Evolutionary conservation across 37 sponge, comb jelly and placozoan genomes (phyloP), one percentile per base, ranked within the genome.

Genomic region (Spongilla lacustris): DNA sequence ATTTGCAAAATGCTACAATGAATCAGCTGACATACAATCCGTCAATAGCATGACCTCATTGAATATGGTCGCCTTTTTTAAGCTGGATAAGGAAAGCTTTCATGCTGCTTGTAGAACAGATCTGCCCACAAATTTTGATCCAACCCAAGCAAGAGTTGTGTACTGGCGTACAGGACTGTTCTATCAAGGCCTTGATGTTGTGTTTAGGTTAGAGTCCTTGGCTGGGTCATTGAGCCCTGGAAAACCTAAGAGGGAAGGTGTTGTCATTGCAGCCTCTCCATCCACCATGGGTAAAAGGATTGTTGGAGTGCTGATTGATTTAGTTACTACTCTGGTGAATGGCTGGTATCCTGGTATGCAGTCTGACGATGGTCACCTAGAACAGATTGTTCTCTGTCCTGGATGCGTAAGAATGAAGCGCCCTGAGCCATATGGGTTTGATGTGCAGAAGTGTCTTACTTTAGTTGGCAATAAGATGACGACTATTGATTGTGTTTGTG

Each of bases 291-390:
- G 97, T 0, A 84, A 88, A 67, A 84, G 83, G 67, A 86, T 86
- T 22, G 88, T 95, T n/a, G 92, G 95, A 3, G 91, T 84, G 48
- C 74, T 97, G 13, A 83, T 92, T 8, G 97, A 97, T 73, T 34
- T 90, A 12, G 85, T 94, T 30, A 69, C 81, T 24, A 49, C 86
- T 11, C 91, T 97, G 67, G 75, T 92, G 22, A 66, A 73, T 26
- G 93, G 90, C 19, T 97, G 97, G 97, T 97, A 93, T 76, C 95
- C 97, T 23, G 97, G 97, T 19, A 72, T 94, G 17, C 58, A 58
- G 58, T 58, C 58, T 14, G 19, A 58, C 1, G 14, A 17, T 9
- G 41, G 41, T 1, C 58, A 6, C 19, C 74, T 93, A 14, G 83
- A 83, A 27, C 93, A 93, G 84, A 77, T 67, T 74, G 83, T 89